Conservation (phyloP, 92 coral and sea anemone species). For the Paragorgia papillata region DNA sequence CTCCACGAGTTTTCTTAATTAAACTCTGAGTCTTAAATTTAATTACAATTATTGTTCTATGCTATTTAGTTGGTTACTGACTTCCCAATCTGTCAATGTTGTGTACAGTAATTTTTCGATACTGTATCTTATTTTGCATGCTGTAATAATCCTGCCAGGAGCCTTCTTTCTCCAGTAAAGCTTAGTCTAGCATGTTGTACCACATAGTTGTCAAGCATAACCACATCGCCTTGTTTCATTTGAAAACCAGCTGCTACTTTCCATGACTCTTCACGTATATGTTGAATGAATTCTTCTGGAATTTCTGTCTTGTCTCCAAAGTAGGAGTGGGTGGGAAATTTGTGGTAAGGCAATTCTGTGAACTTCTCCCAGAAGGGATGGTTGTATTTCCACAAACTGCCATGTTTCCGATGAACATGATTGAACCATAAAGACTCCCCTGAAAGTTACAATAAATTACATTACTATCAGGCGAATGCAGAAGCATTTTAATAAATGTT, state of each 20-base stretch:
- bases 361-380: conserved; percentile 51
- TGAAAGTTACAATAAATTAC: conserved; percentile 2
- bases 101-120: too few species aligned
- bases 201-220: conserved; percentile 46
- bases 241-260: conserved; percentile 52
- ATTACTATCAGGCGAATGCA: too few species aligned
- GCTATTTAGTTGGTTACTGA: too few species aligned
- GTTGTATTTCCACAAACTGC: conserved; percentile 47
- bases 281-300: conserved; percentile 52
- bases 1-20: too few species aligned
- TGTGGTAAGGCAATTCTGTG: conserved; percentile 50
- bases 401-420: conserved; percentile 60
- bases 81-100: too few species aligned
- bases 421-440: conserved; percentile 63
- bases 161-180: conserved; percentile 54
- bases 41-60: too few species aligned
- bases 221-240: conserved; percentile 51
- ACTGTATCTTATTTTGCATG: conserved; percentile 1
- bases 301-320: conserved; percentile 61
- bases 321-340: conserved; percentile 57
- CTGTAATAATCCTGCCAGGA: conserved; percentile 41
- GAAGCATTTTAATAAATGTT: too few species aligned
- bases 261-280: conserved; percentile 56
- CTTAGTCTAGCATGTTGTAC: conserved; percentile 52
- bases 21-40: too few species aligned